Conservation (phyloP, 1,140 invertebrate species). For the Pseudobourletiella spinata region DNA sequence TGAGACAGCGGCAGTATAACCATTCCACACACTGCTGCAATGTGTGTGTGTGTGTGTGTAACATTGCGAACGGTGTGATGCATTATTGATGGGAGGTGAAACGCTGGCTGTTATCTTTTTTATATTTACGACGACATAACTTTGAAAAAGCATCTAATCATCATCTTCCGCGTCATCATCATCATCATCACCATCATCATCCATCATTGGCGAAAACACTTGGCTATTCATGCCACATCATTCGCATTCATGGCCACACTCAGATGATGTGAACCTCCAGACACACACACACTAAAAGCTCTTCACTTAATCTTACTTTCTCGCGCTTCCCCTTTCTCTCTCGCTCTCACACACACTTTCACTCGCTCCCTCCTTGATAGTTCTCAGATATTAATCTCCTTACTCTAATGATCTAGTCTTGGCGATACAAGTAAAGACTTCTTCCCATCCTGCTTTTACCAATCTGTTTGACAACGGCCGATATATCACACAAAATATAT, state of each 20-base stretch:
- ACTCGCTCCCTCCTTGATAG: not conserved
- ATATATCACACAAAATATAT: too few relatives aligned
- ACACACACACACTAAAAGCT: not conserved
- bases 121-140: not conserved
- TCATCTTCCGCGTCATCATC: too few relatives aligned
- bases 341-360: not conserved
- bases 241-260: not conserved
- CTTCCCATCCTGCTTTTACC: too few relatives aligned
- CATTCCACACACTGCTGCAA: too few relatives aligned
- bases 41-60: too few relatives aligned
- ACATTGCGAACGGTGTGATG: too few relatives aligned
- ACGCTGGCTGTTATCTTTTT: too few relatives aligned
- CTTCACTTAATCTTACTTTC: not conserved
- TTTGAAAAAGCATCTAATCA: conserved; percentile 7
- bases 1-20: too few relatives aligned
- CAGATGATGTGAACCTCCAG: not conserved
- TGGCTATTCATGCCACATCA: conserved; percentile 9
- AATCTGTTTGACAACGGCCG: too few relatives aligned
- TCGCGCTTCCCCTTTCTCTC: not conserved
- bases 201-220: not conserved
- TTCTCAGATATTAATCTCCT: not conserved
- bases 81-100: too few relatives aligned
- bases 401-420: not conserved
- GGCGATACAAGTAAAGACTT: too few relatives aligned
- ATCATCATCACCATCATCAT: conserved; percentile 1